Evolutionary conservation across 2,113 vertebrate genomes (phyloP).

Genomic region (Proteles cristata): DNA sequence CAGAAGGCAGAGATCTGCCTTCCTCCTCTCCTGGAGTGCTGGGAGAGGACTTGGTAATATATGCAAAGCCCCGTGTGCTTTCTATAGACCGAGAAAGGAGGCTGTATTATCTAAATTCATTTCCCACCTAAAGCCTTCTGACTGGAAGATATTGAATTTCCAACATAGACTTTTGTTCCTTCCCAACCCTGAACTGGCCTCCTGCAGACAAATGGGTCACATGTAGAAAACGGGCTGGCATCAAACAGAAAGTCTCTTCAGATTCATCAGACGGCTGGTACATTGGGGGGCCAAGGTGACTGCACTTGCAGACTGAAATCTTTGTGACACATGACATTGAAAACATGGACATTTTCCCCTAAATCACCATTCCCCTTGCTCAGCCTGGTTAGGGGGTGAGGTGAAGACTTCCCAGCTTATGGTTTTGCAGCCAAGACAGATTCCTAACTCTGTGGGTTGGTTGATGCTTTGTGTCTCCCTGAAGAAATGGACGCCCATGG

Average conservation of each 20-base stretch:
- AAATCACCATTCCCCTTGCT: neutral
- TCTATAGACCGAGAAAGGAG: neutral
- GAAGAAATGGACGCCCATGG: neutral
- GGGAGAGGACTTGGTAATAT: neutral
- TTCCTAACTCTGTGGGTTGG: rapidly evolving
- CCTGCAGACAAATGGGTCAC: neutral
- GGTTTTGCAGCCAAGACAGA: no score
- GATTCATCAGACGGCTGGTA: rapidly evolving
- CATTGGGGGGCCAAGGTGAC: rapidly evolving
- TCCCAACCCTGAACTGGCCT: neutral
- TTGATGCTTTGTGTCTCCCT: neutral
- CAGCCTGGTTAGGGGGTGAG: rapidly evolving
- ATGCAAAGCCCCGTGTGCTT: rapidly evolving
- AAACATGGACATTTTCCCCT: neutral
- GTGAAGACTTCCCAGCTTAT: neutral
- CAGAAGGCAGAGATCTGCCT: neutral
- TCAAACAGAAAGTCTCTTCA: rapidly evolving
- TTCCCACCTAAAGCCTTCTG: neutral
- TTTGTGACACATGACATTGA: neutral
- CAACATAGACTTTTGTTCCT: neutral
- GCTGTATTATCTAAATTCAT: neutral
- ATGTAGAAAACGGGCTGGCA: neutral
- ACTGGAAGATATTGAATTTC: neutral
- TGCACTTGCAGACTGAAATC: rapidly evolving
- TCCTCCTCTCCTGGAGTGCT: neutral